phyloP scores from a whole-genome alignment of 2,797 vertebrate genomes.

The Gambelia wislizenii region DNA sequence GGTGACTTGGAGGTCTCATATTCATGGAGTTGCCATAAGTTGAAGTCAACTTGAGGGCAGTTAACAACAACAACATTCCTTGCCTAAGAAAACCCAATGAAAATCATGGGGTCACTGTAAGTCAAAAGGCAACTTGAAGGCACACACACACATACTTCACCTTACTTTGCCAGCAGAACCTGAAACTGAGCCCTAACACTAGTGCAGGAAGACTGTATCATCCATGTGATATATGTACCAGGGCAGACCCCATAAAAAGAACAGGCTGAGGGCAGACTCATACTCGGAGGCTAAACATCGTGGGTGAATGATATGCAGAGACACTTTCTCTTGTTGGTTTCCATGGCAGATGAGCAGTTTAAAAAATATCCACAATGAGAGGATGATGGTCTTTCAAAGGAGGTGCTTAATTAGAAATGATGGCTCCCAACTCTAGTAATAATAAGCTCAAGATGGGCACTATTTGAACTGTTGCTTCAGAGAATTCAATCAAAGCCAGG shows the following conservation, averaged over 20 bases:
- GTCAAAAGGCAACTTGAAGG: too few species aligned
- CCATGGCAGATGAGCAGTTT: background rate
- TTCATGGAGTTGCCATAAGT: too few species aligned
- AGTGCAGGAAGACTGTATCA: background rate
- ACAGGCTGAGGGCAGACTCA: background rate
- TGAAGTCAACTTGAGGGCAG: too few species aligned
- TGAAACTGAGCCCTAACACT: background rate
- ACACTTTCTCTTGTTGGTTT: background rate
- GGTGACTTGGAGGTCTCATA: too few species aligned
- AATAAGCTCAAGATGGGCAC: constrained; percentile 37
- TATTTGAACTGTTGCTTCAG: background rate
- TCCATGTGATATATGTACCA: background rate
- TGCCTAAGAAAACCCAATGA: too few species aligned
- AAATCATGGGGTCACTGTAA: too few species aligned
- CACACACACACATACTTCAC: too few species aligned
- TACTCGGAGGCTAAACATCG: background rate
- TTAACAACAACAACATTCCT: too few species aligned
- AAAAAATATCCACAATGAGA: background rate
- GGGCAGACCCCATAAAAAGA: background rate
- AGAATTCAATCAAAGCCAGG: constrained; percentile 8
- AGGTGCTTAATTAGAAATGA: constrained; percentile 22
- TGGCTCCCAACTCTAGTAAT: background rate
- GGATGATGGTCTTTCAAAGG: constrained; percentile 7
- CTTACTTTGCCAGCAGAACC: background rate
- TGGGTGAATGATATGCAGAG: background rate